Evolutionary conservation across 2,888 invertebrate species (phyloP).

Genomic region (Chrysomela aeneicollis): DNA sequence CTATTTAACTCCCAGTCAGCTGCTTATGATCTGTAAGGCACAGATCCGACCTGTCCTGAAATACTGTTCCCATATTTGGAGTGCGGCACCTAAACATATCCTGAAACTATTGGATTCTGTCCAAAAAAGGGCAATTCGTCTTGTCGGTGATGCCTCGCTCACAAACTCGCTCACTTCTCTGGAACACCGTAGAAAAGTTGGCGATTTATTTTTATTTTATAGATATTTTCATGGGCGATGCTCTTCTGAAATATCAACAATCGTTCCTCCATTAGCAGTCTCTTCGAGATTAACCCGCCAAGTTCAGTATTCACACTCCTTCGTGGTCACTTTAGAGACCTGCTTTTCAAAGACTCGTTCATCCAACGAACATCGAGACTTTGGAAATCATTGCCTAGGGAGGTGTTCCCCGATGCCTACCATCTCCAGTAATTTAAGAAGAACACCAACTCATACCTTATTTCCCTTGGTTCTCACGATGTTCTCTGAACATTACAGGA

Average conservation of each 20-base stretch:
- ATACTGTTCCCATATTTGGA: too few relatives aligned
- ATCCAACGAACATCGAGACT: conserved; percentile 13
- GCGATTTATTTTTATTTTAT: conserved; percentile 8
- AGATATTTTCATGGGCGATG: conserved; percentile 9
- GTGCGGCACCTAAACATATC: too few relatives aligned
- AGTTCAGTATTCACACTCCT: not conserved
- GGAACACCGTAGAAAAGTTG: conserved; percentile 19
- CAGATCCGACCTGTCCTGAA: too few relatives aligned
- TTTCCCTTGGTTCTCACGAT: not conserved
- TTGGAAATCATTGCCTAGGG: conserved; percentile 4
- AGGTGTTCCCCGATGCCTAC: not conserved
- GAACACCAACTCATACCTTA: not conserved
- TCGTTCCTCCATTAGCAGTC: not conserved
- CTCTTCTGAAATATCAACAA: conserved; percentile 11
- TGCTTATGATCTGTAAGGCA: too few relatives aligned
- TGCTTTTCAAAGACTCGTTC: conserved; percentile 6
- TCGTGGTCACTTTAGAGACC: not conserved
- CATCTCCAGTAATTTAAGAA: conserved; percentile 2
- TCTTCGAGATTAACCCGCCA: not conserved
- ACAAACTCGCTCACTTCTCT: not conserved
- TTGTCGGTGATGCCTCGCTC: too few relatives aligned
- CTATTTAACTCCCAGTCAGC: too few relatives aligned
- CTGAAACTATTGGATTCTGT: too few relatives aligned
- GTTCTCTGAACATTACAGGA: not conserved
- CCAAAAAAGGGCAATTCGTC: too few relatives aligned